Percentiles rank a stretch among this genome's conserved stretches.
Conservation (phyloP, 2,888 invertebrate species). For the Acanthosoma haemorrhoidale region DNA sequence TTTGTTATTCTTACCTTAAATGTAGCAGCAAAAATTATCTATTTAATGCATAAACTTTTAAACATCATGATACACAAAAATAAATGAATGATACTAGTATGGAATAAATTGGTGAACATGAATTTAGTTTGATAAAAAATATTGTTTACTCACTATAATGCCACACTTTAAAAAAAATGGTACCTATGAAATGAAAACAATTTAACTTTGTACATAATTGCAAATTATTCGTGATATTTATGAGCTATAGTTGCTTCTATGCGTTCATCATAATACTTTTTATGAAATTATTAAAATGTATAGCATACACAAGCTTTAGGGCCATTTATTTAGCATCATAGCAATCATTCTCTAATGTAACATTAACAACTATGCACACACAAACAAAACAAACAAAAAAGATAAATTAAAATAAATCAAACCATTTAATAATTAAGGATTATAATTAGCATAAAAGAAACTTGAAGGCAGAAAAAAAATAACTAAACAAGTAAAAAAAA, state of each 20-base stretch:
- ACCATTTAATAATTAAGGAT: conserved; percentile 20
- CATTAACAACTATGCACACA: background rate
- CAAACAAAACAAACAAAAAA: conserved; percentile 27
- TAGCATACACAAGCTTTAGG: background rate
- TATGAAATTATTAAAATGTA: background rate
- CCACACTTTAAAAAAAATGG: no score
- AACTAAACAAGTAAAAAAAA: conserved; percentile 28
- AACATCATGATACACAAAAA: no score
- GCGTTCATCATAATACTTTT: no score
- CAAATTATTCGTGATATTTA: no score
- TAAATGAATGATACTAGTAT: no score
- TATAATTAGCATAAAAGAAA: background rate
- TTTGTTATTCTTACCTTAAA: background rate
- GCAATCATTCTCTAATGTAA: conserved; percentile 8
- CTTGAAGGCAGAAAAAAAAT: conserved; percentile 17
- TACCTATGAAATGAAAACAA: no score
- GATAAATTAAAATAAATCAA: conserved; percentile 8
- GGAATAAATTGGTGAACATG: no score
- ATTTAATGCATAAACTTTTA: no score
- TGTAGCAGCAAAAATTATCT: background rate
- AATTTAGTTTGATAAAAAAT: no score
- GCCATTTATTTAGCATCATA: background rate
- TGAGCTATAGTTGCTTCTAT: no score
- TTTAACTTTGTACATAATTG: no score
- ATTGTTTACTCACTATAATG: no score